phyloP scores from a whole-genome alignment of 2,888 invertebrate species.

The Andrena bicolor region DNA sequence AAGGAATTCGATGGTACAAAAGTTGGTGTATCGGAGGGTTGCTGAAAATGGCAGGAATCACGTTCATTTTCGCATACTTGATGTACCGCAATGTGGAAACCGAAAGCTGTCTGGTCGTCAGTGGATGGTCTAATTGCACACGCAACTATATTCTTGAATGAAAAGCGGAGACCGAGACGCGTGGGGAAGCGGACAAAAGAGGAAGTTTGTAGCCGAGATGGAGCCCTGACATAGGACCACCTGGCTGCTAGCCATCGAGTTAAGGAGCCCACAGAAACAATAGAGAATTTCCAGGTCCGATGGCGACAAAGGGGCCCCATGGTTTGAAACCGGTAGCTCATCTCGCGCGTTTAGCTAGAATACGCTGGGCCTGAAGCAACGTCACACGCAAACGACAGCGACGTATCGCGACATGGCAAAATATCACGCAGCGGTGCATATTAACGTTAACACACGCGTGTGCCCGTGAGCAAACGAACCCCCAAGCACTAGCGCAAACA shows the following conservation, averaged over 20 bases:
- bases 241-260: not conserved
- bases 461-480: conserved; percentile 35
- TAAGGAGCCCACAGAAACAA: not conserved
- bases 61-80: not conserved
- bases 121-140: not conserved
- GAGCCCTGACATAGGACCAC: too few species aligned
- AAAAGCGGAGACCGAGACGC: not conserved
- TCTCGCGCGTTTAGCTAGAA: not conserved
- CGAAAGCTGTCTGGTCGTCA: not conserved
- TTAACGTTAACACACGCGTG: conserved; percentile 21
- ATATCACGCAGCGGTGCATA: conserved; percentile 18
- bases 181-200: not conserved
- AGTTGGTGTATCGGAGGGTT: not conserved
- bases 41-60: not conserved
- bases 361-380: not conserved
- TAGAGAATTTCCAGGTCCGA: not conserved
- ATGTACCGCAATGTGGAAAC: too few species aligned
- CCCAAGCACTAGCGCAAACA: conserved; percentile 33
- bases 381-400: conserved; percentile 8
- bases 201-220: not conserved
- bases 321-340: not conserved
- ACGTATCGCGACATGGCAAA: conserved; percentile 5
- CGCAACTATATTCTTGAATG: not conserved
- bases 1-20: not conserved
- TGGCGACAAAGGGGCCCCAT: not conserved